Base-by-base conservation (phyloP, 2,113 vertebrate genomes). In the Nymphicus hollandicus region DNA sequence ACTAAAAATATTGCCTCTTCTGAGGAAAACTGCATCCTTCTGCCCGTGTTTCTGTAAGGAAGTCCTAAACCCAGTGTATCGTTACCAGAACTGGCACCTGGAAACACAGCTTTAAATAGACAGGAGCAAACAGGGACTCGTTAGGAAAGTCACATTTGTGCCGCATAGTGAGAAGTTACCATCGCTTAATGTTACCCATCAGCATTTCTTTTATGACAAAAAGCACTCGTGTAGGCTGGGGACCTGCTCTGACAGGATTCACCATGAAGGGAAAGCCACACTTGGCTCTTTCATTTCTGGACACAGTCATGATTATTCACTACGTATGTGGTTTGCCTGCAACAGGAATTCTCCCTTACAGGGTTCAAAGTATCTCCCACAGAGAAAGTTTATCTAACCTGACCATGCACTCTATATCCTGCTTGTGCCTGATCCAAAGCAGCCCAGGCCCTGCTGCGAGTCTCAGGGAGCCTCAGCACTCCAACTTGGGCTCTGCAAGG, bases 291-390 rank as follows among this genome's bases (percentile, higher is more conserved):
- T 88, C 39, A 60, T 86, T 83, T 83, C 64, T 93, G 79, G 70
- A 66, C 63, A 50, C 10, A 24, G 49, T 53, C 88, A 76, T 9
- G 37, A 35, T 89, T 86, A 81, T 76, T 89, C 82, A 43, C 58
- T 88, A 16, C 19, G 63, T 37, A 46, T 1, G 0, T 31, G 64
- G 23, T 82, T 82, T 82, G 37, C 64, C 66, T 91, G 33, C 64
- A 81, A 74, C 49, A 94, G 83, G 84, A 92, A 43, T 71, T 82
- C 43, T 90, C 61, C 23, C 73, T 92, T 47, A n/a, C 31, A 47
- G 78, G 82, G 61, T 93, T 91, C 89, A 89, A 93, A 94, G 66
- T 69, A 23, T 70, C 60, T 91, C 81, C 77, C 50, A 60, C 49
- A 63, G 74, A 58, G 58, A 68, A 92, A 74, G 53, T 88, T 94